phyloP scores from a whole-genome alignment of 2,113 vertebrate genomes.

The Pseudopodoces humilis region DNA sequence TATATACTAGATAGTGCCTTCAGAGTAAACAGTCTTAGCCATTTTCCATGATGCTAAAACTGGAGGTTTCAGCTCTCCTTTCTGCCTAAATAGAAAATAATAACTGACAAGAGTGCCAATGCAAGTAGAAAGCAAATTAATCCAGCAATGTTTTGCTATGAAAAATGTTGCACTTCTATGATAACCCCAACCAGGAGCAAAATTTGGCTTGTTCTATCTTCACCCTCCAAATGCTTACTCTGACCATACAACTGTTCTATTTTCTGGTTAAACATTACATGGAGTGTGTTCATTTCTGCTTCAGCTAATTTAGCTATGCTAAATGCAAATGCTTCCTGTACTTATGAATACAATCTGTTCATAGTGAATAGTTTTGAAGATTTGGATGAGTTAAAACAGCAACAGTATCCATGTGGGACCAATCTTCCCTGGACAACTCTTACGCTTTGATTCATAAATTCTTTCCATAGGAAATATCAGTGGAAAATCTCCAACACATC shows the following conservation, averaged over 20 bases:
- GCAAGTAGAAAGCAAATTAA: background rate
- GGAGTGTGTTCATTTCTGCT: conserved; percentile 45
- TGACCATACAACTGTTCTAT: background rate
- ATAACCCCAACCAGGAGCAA: background rate
- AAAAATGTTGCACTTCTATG: background rate
- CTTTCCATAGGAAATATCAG: conserved; percentile 62
- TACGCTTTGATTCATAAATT: conserved; percentile 66
- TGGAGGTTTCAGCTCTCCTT: background rate
- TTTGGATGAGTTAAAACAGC: conserved; percentile 62
- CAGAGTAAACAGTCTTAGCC: background rate
- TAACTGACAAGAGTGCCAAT: background rate
- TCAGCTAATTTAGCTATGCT: conserved; percentile 50
- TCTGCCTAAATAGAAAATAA: background rate
- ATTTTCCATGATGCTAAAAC: background rate
- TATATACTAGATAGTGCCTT: background rate
- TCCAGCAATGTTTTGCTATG: background rate
- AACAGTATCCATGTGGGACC: conserved; percentile 69
- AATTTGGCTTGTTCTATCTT: background rate
- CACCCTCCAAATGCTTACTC: conserved; percentile 3
- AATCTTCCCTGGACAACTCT: conserved; percentile 55
- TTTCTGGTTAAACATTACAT: conserved; percentile 56
- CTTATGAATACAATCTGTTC: conserved; percentile 67
- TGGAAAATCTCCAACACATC: conserved; percentile 50
- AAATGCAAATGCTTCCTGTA: conserved; percentile 69
- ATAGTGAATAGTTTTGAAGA: conserved; percentile 63